Conservation (phyloP, 2,797 vertebrate genomes). For the Cichlasoma orientale region DNA sequence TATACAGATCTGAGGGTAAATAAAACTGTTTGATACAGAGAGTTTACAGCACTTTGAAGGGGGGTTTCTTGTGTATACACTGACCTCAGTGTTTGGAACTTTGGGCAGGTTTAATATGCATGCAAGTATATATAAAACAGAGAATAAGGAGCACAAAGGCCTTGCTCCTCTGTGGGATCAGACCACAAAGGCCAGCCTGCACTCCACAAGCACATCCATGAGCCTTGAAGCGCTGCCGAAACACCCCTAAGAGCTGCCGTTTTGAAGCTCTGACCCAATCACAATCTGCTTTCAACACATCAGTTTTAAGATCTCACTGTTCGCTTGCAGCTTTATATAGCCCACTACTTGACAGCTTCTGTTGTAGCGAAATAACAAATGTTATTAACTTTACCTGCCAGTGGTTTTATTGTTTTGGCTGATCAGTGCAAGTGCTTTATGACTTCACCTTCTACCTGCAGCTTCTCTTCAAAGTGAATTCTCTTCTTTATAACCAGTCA, state of each 20-base stretch:
- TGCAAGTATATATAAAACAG: not conserved
- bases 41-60: no score
- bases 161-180: not conserved
- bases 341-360: not conserved
- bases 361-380: not conserved
- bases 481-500: constrained; percentile 2
- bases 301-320: not conserved
- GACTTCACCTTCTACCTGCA: not conserved
- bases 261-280: not conserved
- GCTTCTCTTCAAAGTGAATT: not conserved
- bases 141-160: not conserved
- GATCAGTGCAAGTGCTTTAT: not conserved
- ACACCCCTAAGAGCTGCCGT: not conserved
- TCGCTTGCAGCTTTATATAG: not conserved
- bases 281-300: not conserved
- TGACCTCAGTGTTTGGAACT: not conserved
- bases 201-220: not conserved
- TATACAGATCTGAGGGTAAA: no score
- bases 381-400: not conserved
- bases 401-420: not conserved
- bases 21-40: no score
- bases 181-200: not conserved
- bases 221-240: not conserved
- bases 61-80: not conserved
- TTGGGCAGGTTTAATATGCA: not conserved